Conservation (phyloP, 2,888 invertebrate species). For the Ecdyonurus torrentis region DNA sequence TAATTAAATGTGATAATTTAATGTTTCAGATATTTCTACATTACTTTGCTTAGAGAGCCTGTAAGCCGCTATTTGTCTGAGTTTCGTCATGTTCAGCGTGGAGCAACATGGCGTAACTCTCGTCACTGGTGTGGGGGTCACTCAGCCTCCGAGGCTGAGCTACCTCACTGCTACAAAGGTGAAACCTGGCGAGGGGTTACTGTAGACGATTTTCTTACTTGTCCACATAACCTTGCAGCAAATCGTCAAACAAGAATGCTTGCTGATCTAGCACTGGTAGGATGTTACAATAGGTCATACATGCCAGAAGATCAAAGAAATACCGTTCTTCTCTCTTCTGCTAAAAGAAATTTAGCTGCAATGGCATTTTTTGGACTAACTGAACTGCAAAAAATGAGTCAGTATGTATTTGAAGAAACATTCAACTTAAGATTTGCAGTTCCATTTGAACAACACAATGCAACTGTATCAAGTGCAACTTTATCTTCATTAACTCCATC, state of each 20-base stretch:
- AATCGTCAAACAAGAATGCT: slow-evolving; percentile 97
- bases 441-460: slow-evolving; percentile 83
- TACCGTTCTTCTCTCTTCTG: slow-evolving; percentile 79
- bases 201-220: slow-evolving; percentile 77
- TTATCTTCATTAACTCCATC: slow-evolving; percentile 56
- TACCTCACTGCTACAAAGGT: slow-evolving; percentile 63
- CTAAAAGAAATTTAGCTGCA: slow-evolving; percentile 82
- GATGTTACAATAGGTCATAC: slow-evolving; percentile 81
- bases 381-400: slow-evolving; percentile 83
- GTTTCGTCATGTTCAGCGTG: slow-evolving; percentile 89
- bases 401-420: slow-evolving; percentile 88
- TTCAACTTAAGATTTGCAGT: slow-evolving; percentile 81
- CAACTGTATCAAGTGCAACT: slow-evolving; percentile 70
- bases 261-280: slow-evolving; percentile 84
- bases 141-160: slow-evolving; percentile 59
- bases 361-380: slow-evolving; percentile 98
- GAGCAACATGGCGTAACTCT: slow-evolving; percentile 86
- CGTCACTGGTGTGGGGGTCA: slow-evolving; percentile 45
- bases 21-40: slow-evolving; percentile 73
- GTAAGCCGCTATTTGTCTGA: slow-evolving; percentile 88
- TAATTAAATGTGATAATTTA: too few species aligned
- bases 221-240: slow-evolving; percentile 84
- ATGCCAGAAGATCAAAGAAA: slow-evolving; percentile 57
- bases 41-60: slow-evolving; percentile 88
- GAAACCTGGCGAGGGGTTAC: slow-evolving; percentile 80